Conservation (phyloP, 1,140 invertebrate species). For the Ceratina calcarata region DNA sequence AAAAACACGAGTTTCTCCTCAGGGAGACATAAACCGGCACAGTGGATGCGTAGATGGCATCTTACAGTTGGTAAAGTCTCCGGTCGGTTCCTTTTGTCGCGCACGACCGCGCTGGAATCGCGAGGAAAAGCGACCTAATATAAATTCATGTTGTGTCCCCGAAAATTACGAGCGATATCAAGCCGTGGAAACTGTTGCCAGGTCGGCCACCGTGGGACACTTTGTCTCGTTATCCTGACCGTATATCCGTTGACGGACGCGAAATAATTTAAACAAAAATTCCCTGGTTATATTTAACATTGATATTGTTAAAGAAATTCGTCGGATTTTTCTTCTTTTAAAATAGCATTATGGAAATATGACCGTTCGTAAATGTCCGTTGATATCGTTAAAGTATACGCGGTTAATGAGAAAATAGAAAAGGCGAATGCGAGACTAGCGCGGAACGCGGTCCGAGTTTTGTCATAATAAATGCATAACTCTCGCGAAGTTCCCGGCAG, state of each 20-base stretch:
- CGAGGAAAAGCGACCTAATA: slow-evolving; percentile 35
- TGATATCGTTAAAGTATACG: background rate
- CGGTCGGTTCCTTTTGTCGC: slow-evolving; percentile 26
- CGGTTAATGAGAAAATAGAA: slow-evolving; percentile 4
- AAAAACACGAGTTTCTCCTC: background rate
- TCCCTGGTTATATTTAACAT: background rate
- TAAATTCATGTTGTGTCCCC: slow-evolving; percentile 45
- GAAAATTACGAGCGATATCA: slow-evolving; percentile 52
- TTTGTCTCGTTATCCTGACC: slow-evolving; percentile 54
- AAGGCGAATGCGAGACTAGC: background rate
- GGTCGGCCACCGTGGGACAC: background rate
- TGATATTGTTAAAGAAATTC: background rate
- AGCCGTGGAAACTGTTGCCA: slow-evolving; percentile 5
- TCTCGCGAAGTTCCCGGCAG: background rate
- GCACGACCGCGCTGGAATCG: slow-evolving; percentile 3
- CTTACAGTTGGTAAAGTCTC: slow-evolving; percentile 10
- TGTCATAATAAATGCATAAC: slow-evolving; percentile 12
- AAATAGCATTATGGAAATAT: too few relatives aligned
- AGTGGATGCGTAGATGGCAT: slow-evolving; percentile 22
- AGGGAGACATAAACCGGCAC: slow-evolving; percentile 3
- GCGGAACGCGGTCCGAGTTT: background rate
- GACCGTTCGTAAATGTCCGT: too few relatives aligned
- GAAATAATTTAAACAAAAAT: slow-evolving; percentile 23
- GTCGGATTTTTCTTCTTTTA: too few relatives aligned
- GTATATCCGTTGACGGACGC: slow-evolving; percentile 14